These are phyloP conservation scores for Pachydiplax longipennis DNA, from an alignment of 2,888 invertebrate species.

Conservation along the genomic window DNA sequence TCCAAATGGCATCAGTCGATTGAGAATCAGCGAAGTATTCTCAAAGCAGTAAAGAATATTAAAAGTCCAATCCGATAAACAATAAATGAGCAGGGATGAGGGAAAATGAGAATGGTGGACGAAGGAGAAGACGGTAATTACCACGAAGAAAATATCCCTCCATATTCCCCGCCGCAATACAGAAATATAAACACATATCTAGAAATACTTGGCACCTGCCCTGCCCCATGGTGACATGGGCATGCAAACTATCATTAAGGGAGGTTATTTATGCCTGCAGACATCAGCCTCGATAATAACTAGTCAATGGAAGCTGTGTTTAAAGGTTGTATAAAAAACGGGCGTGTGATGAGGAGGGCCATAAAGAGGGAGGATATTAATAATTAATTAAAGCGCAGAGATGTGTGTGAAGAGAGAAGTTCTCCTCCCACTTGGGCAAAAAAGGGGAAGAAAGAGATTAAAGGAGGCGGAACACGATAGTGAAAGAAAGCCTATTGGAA, in stretches of 20 bases:
- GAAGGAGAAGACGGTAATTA: no score
- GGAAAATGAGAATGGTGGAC: not conserved
- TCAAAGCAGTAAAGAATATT: no score
- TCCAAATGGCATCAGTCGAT: no score
- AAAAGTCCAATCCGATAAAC: no score
- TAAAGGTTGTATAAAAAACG: not conserved
- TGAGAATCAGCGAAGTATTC: no score
- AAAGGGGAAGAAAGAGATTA: not conserved
- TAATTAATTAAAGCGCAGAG: not conserved
- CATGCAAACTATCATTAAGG: not conserved
- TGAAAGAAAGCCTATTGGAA: not conserved
- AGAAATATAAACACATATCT: slow-evolving; percentile 1
- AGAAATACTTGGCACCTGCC: not conserved
- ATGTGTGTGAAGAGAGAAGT: not conserved
- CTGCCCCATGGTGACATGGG: not conserved
- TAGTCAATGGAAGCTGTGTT: not conserved
- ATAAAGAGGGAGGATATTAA: not conserved
- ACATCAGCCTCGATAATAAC: not conserved
- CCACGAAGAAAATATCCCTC: not conserved
- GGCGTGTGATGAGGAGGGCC: not conserved
- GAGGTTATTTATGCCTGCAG: not conserved
- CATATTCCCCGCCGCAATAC: not conserved
- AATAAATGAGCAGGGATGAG: no score
- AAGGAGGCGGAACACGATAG: not conserved
- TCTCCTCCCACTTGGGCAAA: not conserved